A percentile compares a stretch with the other conserved stretches of the same genome.
Evolutionary conservation across 2,888 invertebrate species (phyloP).

Genomic region (Tubulanus polymorphus): DNA sequence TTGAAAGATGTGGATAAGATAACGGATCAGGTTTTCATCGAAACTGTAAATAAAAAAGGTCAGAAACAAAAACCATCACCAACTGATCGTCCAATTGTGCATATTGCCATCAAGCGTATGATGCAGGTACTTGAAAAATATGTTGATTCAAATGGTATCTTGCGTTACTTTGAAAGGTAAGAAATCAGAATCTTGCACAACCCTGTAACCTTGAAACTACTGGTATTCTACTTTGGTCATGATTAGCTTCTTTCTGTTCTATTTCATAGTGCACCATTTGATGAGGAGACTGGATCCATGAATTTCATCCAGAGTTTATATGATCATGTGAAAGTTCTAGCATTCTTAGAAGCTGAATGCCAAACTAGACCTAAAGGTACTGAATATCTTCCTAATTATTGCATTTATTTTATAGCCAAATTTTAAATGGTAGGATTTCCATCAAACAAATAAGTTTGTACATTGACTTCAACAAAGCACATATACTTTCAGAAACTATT

Average conservation of each 20-base stretch:
- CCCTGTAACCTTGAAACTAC: background rate
- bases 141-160: slow-evolving; percentile 32
- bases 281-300: slow-evolving; percentile 15
- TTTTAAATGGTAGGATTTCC: no score
- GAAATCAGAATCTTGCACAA: slow-evolving; percentile 2
- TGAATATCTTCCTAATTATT: background rate
- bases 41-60: slow-evolving; percentile 2
- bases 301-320: slow-evolving; percentile 42
- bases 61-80: background rate
- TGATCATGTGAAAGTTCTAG: slow-evolving; percentile 42
- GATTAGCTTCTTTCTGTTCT: background rate
- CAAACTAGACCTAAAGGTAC: background rate
- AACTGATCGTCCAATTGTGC: slow-evolving; percentile 28
- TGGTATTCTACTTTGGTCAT: background rate
- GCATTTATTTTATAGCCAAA: no score
- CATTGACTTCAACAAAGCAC: no score
- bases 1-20: slow-evolving; percentile 3
- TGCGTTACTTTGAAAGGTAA: slow-evolving; percentile 26
- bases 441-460: no score
- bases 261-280: no score
- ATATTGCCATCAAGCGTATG: slow-evolving; percentile 34
- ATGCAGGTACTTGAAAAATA: slow-evolving; percentile 31
- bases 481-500: background rate
- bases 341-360: slow-evolving; percentile 37
- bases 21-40: slow-evolving; percentile 3